Evolutionary conservation across 2,797 vertebrate species (phyloP), one percentile per base, ranked within the genome.

Genomic region (Calcarius lapponicus): DNA sequence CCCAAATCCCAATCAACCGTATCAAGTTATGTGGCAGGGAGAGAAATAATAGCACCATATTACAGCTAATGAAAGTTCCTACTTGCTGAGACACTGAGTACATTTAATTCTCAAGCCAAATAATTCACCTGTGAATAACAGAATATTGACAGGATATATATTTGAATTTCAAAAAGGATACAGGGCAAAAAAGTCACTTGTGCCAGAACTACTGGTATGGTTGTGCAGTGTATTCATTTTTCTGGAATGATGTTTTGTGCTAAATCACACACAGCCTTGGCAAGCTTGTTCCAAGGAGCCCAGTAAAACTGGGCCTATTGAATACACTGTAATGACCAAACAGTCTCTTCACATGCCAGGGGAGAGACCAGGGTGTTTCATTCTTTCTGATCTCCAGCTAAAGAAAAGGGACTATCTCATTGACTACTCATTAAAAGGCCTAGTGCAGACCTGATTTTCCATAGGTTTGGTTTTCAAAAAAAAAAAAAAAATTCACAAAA

Each of bases 301-400:
- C 12, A 70, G 5, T 38, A 70, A 73, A 92, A 50, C 20, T 47
- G 6, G 18, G 22, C 10, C 10, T 65, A 9, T 4, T 76, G 43
- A 72, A 50, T 62, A 47, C 36, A 47, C 12, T 72, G 19, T 58
- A 90, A 38, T 51, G 28, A 40, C 54, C 48, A 58, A 75, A 57
- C 2, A 22, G 9, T 20, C 31, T 61, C 1, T 0, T 34, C 47
- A 80, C 1, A 1, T 45, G 13, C 6, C 62, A 48, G 17, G 11
- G 22, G 8, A 79, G 72, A 73, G 12, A 70, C 1, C 5, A 48
- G 28, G 6, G 3, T 1, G 0, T 61, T 70, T 48, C 2, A 1
- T 9, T 66, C 17, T 70, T 80, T 85, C 11, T 24, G n/a, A 4
- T 70, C 29, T 61, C 47, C 36, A 45, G 14, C 32, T 19, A 50